These are phyloP conservation scores for Bradypodion pumilum DNA, from an alignment of 2,797 vertebrate species.

Conservation along the genomic window DNA sequence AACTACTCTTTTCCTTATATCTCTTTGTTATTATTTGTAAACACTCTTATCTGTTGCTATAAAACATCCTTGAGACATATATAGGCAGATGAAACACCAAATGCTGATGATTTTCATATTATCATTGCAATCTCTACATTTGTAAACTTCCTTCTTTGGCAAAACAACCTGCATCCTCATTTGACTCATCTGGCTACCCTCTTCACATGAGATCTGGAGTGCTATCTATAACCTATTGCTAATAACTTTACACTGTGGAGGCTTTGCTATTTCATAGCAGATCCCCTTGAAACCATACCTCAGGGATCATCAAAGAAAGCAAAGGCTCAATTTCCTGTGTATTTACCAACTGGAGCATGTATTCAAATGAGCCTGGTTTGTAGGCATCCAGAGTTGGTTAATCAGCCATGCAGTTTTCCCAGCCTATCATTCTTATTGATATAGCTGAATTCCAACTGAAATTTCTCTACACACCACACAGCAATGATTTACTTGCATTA, in stretches of 20 bases:
- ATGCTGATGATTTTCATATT: slow-evolving; percentile 60
- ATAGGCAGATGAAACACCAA: slow-evolving; percentile 67
- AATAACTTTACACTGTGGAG: slow-evolving; percentile 66
- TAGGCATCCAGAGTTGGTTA: slow-evolving; percentile 56
- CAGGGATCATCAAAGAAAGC: slow-evolving; percentile 68
- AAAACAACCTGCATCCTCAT: slow-evolving; percentile 54
- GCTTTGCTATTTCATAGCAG: slow-evolving; percentile 67
- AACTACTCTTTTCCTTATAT: slow-evolving; percentile 57
- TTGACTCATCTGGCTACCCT: slow-evolving; percentile 64
- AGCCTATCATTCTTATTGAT: slow-evolving; percentile 59
- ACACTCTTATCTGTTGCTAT: slow-evolving; percentile 66
- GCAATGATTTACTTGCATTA: slow-evolving; percentile 62
- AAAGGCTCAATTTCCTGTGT: slow-evolving; percentile 64
- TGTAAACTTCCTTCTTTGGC: slow-evolving; percentile 42
- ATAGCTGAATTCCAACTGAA: slow-evolving; percentile 32
- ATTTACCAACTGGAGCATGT: slow-evolving; percentile 72
- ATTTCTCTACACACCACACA: slow-evolving; percentile 11
- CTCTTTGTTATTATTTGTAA: slow-evolving; percentile 72
- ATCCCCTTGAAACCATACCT: slow-evolving; percentile 63
- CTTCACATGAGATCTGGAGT: slow-evolving; percentile 62
- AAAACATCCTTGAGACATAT: slow-evolving; percentile 68
- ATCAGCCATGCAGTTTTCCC: slow-evolving; percentile 62
- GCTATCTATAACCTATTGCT: slow-evolving; percentile 65
- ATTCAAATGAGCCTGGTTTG: slow-evolving; percentile 58
- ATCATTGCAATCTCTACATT: slow-evolving; percentile 62